Conservation (phyloP, 2,113 vertebrate genomes). For the Rafetus swinhoei region DNA sequence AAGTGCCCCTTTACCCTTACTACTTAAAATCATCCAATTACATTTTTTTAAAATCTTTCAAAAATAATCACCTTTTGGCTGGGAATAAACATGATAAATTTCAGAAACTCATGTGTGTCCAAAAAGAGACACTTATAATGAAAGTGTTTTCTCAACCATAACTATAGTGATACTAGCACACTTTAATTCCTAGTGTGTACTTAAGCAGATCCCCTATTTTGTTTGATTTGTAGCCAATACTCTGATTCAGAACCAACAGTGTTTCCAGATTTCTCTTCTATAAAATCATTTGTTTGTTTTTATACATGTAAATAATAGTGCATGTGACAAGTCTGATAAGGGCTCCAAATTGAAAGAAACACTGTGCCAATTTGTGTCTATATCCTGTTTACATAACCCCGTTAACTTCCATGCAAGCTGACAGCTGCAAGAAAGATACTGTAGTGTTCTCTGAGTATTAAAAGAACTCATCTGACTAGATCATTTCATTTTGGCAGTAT, state of each 20-base stretch:
- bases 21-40: neutral
- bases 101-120: neutral
- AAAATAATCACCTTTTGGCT: neutral
- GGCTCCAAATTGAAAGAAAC: constrained; percentile 9
- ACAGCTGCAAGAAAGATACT: constrained; percentile 28
- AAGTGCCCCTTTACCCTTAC: neutral
- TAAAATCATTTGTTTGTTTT: constrained; percentile 34
- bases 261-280: neutral
- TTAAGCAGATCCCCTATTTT: constrained; percentile 25
- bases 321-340: constrained; percentile 43
- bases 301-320: neutral
- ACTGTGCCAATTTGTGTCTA: neutral
- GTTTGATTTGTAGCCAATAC: constrained; percentile 40
- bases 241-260: neutral
- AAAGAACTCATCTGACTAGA: constrained; percentile 11
- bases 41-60: neutral
- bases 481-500: neutral
- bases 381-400: constrained; percentile 5
- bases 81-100: constrained; percentile 13
- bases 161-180: neutral
- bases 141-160: constrained; percentile 19
- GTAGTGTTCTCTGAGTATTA: neutral
- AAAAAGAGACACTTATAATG: constrained; percentile 2
- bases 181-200: neutral
- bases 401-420: constrained; percentile 22